Conservation (phyloP, 2,797 vertebrate genomes). For the Geotrypetes seraphini region DNA sequence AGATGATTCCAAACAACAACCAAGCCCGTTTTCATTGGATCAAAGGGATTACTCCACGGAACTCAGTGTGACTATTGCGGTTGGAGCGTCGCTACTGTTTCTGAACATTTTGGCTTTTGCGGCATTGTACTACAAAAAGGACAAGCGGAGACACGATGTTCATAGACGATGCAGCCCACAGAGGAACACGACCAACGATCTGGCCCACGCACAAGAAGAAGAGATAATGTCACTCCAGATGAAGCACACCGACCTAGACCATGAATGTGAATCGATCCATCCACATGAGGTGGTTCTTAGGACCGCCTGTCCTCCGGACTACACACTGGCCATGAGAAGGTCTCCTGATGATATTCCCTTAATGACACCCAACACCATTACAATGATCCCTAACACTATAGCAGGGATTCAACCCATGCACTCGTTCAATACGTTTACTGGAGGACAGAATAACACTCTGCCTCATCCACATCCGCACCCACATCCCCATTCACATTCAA, state of each 20-base stretch:
- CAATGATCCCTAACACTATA: slow-evolving; percentile 97
- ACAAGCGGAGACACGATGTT: slow-evolving; percentile 90
- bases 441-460: slow-evolving; percentile 95
- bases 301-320: slow-evolving; percentile 97
- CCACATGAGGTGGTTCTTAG: slow-evolving; percentile 93
- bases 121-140: slow-evolving; percentile 96
- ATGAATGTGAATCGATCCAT: slow-evolving; percentile 91
- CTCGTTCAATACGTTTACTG: slow-evolving; percentile 88
- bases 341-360: slow-evolving; percentile 97
- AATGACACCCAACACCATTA: slow-evolving; percentile 98
- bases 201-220: slow-evolving; percentile 94
- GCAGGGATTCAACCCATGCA: slow-evolving; percentile 88
- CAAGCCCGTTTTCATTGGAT: slow-evolving; percentile 85
- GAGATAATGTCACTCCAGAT: slow-evolving; percentile 98
- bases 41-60: slow-evolving; percentile 97
- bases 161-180: slow-evolving; percentile 94
- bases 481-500: slow-evolving; percentile 93
- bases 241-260: slow-evolving; percentile 97
- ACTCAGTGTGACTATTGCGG: slow-evolving; percentile 92
- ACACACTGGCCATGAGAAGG: slow-evolving; percentile 95
- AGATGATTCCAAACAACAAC: slow-evolving; percentile 80
- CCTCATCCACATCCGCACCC: slow-evolving; percentile 82
- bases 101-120: slow-evolving; percentile 97
- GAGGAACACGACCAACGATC: slow-evolving; percentile 81
- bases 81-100: slow-evolving; percentile 92